Base-by-base conservation (phyloP, 2,888 invertebrate genomes). In the Lepidocyrtoides sp. region DNA sequence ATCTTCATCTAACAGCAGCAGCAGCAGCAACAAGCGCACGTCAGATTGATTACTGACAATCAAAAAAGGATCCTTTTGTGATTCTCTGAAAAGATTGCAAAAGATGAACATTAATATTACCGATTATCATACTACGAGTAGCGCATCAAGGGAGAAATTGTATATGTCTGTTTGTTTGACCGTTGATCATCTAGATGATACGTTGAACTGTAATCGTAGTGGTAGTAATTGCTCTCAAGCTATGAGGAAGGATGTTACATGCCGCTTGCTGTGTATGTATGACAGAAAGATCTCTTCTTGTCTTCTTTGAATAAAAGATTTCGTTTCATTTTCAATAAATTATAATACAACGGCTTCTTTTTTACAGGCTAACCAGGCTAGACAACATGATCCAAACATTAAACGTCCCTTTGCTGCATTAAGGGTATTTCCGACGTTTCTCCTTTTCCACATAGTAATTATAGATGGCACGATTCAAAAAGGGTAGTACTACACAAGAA, bases 11-110 rank as follows among this genome's bases (percentile, higher is more conserved):
- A 41, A 69, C 36, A 41, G 1, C 51, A 51, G 17, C 51, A 51
- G 23, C 36, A 36, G 36, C 36, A 57, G 63, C 63, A 41, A n/a
- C n/a, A 36, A 41, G 41, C 17, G 72, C 72, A 72, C 44, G 86
- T 81, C 82, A 82, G 89, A 89, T 89, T 89, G 89, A 89, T 89
- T 89, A 60, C 89, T 89, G 89, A 89, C 89, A 82, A 89, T 44
- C 72, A 72, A 20, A 72, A 26, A 32, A 69, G 17, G 88, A 86
- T 86, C 44, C 36, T 26, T 44, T 44, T 72, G 72, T 69, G 75
- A 75, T 86, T 86, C 44, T 44, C 29, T 44, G 32, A 72, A 86
- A 85, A 86, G 75, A 86, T 86, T 77, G 86, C 86, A 72, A 86
- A 85, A 75, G 44, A 44, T 44, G 72, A 44, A 41, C 72, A 72